A percentile compares a stretch with the other conserved stretches of the same genome.
phyloP scores from a whole-genome alignment of 2,113 vertebrate genomes.

The Alces alces region DNA sequence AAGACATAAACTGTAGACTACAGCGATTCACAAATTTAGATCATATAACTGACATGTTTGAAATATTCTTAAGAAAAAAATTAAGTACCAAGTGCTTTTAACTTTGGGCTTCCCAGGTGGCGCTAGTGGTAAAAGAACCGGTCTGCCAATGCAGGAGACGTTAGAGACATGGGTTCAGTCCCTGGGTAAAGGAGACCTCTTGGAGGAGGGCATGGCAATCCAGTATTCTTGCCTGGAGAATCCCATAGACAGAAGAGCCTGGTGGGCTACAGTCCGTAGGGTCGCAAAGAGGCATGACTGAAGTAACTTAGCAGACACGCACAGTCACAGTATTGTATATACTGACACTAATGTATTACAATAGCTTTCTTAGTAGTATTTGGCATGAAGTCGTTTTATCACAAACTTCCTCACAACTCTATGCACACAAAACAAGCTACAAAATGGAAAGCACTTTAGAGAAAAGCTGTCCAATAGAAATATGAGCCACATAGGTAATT shows the following conservation, averaged over 20 bases:
- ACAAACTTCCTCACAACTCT: background rate
- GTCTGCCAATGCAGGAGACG: background rate
- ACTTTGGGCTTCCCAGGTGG: background rate
- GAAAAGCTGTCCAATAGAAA: background rate
- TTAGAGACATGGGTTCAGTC: background rate
- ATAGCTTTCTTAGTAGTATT: background rate
- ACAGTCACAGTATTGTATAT: background rate
- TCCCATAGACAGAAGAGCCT: background rate
- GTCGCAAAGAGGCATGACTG: background rate
- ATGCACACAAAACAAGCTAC: background rate
- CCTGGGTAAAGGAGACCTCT: background rate
- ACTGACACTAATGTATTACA: background rate
- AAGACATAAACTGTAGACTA: background rate
- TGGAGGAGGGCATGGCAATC: background rate
- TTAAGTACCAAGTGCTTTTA: background rate
- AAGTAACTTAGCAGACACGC: background rate
- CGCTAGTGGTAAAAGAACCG: accelerated
- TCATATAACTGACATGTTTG: background rate
- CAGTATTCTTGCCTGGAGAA: background rate
- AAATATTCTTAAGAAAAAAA: background rate
- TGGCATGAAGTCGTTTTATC: background rate
- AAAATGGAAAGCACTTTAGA: background rate
- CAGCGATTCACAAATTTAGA: background rate
- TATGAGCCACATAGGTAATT: background rate
- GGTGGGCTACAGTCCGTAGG: accelerated